Evolutionary conservation across 1,140 invertebrate genomes (phyloP).

Genomic region (Drosophila subobscura): DNA sequence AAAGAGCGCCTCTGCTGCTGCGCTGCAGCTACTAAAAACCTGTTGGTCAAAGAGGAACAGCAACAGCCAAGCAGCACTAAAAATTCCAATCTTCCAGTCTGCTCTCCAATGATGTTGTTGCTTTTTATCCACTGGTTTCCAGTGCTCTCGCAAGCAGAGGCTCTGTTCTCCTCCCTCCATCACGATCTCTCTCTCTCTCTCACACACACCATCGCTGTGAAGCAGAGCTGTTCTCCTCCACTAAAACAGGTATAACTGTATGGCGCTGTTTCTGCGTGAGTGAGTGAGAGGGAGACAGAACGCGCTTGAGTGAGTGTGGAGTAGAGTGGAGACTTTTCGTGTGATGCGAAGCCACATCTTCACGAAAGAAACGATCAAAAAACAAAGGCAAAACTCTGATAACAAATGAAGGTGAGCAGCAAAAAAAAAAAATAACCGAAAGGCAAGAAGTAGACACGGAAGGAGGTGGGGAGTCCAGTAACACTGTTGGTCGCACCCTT

Average conservation of each 20-base stretch:
- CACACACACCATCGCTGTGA: not conserved
- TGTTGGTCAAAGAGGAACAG: constrained; percentile 52
- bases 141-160: not conserved
- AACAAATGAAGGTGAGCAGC: constrained; percentile 78
- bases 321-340: constrained; percentile 39
- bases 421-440: constrained; percentile 66
- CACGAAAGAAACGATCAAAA: constrained; percentile 68
- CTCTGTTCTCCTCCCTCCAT: constrained; percentile 16
- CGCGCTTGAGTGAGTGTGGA: constrained; percentile 18
- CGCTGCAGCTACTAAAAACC: constrained; percentile 50
- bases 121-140: constrained; percentile 20
- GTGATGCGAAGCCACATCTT: constrained; percentile 42
- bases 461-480: constrained; percentile 20
- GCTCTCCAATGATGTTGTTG: constrained; percentile 54
- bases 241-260: constrained; percentile 69
- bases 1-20: constrained; percentile 1
- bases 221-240: constrained; percentile 3
- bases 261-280: constrained; percentile 26
- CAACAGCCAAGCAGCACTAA: constrained; percentile 59
- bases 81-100: constrained; percentile 79
- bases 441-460: constrained; percentile 48
- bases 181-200: constrained; percentile 4
- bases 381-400: constrained; percentile 54
- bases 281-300: constrained; percentile 44
- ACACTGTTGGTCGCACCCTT: constrained; percentile 74